Percentiles rank a stretch among this genome's conserved stretches.
Evolutionary conservation across 2,888 invertebrate species (phyloP).

Genomic region (Clanis bilineata): DNA sequence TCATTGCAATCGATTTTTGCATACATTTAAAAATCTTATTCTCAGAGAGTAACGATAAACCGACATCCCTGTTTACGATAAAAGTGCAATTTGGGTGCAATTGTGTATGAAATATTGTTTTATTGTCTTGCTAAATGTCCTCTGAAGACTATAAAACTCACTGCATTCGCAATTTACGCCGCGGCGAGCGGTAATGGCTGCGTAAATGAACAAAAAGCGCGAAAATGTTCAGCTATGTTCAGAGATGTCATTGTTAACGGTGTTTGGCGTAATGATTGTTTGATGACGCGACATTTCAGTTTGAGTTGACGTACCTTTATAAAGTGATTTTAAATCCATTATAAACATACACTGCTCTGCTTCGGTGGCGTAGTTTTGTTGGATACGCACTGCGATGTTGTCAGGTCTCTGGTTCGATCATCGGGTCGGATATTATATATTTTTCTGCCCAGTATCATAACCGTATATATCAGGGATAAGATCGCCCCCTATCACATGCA

Average conservation of each 20-base stretch:
- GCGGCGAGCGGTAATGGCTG: not conserved
- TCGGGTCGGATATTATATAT: no score
- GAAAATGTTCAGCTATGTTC: not conserved
- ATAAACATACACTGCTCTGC: no score
- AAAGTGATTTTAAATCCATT: not conserved
- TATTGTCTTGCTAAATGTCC: slow-evolving; percentile 25
- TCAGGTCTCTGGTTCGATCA: no score
- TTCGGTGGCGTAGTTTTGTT: no score
- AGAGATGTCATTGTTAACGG: not conserved
- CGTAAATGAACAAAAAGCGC: slow-evolving; percentile 8
- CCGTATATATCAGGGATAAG: no score
- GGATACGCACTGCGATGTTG: no score
- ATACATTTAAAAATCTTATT: not conserved
- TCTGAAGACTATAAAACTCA: slow-evolving; percentile 21
- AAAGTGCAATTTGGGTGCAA: slow-evolving; percentile 23
- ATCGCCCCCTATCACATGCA: no score
- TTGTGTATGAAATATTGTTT: slow-evolving; percentile 26
- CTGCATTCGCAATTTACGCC: slow-evolving; percentile 27
- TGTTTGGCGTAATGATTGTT: not conserved
- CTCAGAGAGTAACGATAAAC: not conserved
- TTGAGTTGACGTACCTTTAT: no score
- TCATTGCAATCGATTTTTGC: no score
- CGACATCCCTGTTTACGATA: slow-evolving; percentile 14
- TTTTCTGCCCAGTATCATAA: no score
- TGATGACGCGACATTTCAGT: slow-evolving; percentile 1